Conservation (phyloP, 2,888 invertebrate species). For the Terebella lapidaria region DNA sequence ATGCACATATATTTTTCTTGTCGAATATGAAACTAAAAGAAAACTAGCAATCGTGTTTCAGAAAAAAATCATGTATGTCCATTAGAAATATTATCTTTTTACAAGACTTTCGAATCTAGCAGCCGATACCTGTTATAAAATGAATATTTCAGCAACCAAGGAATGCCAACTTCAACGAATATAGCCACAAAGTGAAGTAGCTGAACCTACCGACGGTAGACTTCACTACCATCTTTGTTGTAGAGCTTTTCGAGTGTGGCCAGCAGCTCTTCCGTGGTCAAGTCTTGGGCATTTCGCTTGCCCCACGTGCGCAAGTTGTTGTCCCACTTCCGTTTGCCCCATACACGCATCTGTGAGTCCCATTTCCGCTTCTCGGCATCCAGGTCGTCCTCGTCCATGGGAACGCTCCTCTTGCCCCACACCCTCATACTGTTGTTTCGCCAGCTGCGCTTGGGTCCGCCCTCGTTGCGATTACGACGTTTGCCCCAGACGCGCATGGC, state of each 20-base stretch:
- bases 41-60: no score
- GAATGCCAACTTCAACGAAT: no score
- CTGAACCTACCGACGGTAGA: no score
- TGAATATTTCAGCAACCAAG: no score
- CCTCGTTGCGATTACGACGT: constrained; percentile 4
- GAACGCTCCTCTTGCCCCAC: constrained; percentile 15
- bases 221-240: no score
- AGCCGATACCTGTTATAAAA: no score
- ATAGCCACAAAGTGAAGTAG: no score
- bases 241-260: not conserved
- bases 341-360: constrained; percentile 6
- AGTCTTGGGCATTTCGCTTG: not conserved
- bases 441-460: constrained; percentile 16
- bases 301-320: constrained; percentile 2
- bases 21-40: no score
- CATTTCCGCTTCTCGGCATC: constrained; percentile 1
- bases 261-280: not conserved
- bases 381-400: constrained; percentile 1
- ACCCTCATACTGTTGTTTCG: constrained; percentile 17
- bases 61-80: no score
- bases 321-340: constrained; percentile 7
- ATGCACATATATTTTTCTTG: no score
- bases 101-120: no score
- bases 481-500: constrained; percentile 18
- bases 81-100: no score